A percentile compares a stretch with the other conserved stretches of the same genome.
Conservation (phyloP, 2,797 vertebrate species). For the Urosaurus nigricauda region DNA sequence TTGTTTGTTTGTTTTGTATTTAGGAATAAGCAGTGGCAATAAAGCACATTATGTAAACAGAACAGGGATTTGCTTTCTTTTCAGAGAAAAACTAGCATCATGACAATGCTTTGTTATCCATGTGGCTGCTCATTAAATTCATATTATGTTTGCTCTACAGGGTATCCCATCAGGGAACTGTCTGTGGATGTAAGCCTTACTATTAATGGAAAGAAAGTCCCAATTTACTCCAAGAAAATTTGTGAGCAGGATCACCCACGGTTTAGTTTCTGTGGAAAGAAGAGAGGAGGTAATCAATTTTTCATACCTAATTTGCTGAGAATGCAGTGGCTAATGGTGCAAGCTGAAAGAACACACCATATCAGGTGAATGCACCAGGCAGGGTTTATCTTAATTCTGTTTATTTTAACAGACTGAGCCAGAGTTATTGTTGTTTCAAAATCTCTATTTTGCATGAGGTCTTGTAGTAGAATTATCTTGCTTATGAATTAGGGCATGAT, state of each 20-base stretch:
- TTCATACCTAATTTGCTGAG: slow-evolving; percentile 17
- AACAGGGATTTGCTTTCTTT: fast-evolving
- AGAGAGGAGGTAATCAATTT: slow-evolving; percentile 81
- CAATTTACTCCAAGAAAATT: slow-evolving; percentile 67
- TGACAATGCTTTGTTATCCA: not conserved
- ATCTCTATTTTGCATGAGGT: slow-evolving; percentile 13
- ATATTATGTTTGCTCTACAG: slow-evolving; percentile 65
- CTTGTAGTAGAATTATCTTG: slow-evolving; percentile 41
- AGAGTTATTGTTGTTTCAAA: slow-evolving; percentile 54
- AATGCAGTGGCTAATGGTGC: slow-evolving; percentile 28
- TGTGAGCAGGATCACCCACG: slow-evolving; percentile 63
- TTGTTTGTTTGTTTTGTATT: not conserved
- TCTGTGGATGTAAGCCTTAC: slow-evolving; percentile 51
- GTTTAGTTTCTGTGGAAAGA: slow-evolving; percentile 80
- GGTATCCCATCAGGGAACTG: slow-evolving; percentile 73
- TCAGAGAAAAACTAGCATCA: not conserved
- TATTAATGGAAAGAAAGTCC: slow-evolving; percentile 53
- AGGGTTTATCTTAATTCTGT: not conserved
- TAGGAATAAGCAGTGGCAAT: not conserved
- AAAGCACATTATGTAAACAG: not conserved
- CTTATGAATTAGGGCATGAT: not conserved
- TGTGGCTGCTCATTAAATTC: slow-evolving; percentile 25
- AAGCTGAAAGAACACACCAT: slow-evolving; percentile 36
- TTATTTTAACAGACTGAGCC: slow-evolving; percentile 53
- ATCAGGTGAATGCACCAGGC: slow-evolving; percentile 32